Evolutionary conservation across 2,113 vertebrate species (phyloP).

Genomic region (Misgurnus mizolepis): DNA sequence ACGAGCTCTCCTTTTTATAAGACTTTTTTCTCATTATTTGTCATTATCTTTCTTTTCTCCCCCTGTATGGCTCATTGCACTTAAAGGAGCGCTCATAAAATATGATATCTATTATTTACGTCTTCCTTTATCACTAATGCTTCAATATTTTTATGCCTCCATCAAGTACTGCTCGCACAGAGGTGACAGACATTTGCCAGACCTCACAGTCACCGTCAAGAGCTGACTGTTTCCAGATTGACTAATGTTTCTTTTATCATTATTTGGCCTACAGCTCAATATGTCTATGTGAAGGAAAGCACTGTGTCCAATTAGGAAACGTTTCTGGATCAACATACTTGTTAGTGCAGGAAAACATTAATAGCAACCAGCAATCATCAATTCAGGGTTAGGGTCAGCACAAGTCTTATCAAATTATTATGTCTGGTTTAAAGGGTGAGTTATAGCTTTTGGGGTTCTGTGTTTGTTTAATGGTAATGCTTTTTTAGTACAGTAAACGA

Average conservation of each 20-base stretch:
- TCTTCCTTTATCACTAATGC: conserved; percentile 37
- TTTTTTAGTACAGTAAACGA: neutral
- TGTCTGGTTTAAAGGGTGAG: neutral
- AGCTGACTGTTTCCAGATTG: neutral
- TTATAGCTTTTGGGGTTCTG: too few species aligned
- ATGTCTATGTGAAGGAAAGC: conserved; percentile 20
- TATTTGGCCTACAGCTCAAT: neutral
- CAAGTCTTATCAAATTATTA: neutral
- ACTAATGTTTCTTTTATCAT: neutral
- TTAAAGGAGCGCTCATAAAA: conserved; percentile 39
- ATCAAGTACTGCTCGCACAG: conserved; percentile 12
- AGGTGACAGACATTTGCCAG: conserved; percentile 14
- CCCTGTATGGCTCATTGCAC: conserved; percentile 30
- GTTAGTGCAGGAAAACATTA: neutral
- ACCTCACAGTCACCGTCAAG: neutral
- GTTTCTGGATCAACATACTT: conserved; percentile 17
- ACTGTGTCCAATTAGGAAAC: conserved; percentile 16
- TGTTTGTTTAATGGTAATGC: neutral
- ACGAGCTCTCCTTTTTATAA: neutral
- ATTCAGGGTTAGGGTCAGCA: neutral
- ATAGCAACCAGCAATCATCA: neutral
- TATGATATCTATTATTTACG: conserved; percentile 47
- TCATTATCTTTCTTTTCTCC: neutral
- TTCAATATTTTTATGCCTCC: conserved; percentile 15
- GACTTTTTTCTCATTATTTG: neutral